Conservation (phyloP, 2,888 invertebrate genomes). For the Agelastica alni region DNA sequence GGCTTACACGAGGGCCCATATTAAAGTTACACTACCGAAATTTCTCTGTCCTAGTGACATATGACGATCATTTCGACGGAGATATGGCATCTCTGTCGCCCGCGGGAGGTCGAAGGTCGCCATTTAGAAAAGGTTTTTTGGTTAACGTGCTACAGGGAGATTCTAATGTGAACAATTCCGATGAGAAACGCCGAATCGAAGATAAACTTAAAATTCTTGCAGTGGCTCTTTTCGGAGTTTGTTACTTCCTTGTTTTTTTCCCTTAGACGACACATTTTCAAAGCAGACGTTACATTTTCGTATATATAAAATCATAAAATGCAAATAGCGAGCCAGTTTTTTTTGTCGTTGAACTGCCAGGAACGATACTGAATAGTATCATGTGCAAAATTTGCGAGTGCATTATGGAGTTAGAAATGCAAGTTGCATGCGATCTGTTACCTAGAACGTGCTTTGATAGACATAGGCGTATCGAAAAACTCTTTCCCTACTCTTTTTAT, state of each 20-base stretch:
- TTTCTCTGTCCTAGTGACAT: slow-evolving; percentile 26
- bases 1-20: neutral
- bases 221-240: too few relatives aligned
- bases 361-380: slow-evolving; percentile 11
- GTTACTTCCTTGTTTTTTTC: too few relatives aligned
- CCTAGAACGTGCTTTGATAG: slow-evolving; percentile 11
- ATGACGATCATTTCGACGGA: slow-evolving; percentile 36
- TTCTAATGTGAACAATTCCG: too few relatives aligned
- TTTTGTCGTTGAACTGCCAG: slow-evolving; percentile 18
- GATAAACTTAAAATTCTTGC: too few relatives aligned
- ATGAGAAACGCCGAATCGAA: too few relatives aligned
- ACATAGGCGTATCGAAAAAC: neutral
- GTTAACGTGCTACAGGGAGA: too few relatives aligned
- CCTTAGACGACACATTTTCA: too few relatives aligned
- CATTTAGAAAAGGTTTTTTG: slow-evolving; percentile 19
- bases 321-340: too few relatives aligned
- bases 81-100: slow-evolving; percentile 29
- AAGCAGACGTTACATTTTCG: too few relatives aligned
- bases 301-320: too few relatives aligned
- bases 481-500: too few relatives aligned
- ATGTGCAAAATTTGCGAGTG: slow-evolving; percentile 28
- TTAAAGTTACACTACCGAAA: slow-evolving; percentile 12
- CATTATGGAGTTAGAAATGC: slow-evolving; percentile 25
- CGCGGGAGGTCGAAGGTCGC: slow-evolving; percentile 22
- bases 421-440: slow-evolving; percentile 28